Evolutionary conservation across 2,888 invertebrate species (phyloP).

Genomic region (Clusia tigrina): DNA sequence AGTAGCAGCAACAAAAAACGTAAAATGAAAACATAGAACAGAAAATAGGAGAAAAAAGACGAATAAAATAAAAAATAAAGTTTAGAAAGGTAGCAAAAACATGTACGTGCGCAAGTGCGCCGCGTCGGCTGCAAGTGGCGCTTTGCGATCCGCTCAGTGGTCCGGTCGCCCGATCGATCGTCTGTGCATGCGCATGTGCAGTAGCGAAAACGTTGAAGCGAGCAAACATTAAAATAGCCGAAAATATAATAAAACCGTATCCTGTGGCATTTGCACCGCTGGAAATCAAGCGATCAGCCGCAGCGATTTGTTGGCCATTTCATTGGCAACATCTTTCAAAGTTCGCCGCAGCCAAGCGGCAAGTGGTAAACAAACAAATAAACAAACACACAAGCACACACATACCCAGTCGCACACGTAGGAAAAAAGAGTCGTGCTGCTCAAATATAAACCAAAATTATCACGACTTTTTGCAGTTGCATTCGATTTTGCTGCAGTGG

Average conservation of each 20-base stretch:
- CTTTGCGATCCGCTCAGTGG: conserved; percentile 13
- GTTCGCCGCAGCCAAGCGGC: conserved; percentile 16
- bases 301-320: conserved; percentile 25
- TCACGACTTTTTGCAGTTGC: conserved; percentile 48
- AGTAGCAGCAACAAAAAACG: background rate
- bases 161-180: too few species aligned
- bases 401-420: conserved; percentile 4
- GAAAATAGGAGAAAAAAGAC: background rate
- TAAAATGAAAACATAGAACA: too few species aligned
- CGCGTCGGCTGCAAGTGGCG: conserved; percentile 23
- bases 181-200: conserved; percentile 34
- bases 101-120: background rate
- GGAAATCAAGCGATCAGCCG: background rate
- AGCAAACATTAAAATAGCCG: background rate
- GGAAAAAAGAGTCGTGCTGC: conserved; percentile 50
- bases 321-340: conserved; percentile 26
- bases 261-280: conserved; percentile 2
- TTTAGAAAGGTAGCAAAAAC: conserved; percentile 18
- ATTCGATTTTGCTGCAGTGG: conserved; percentile 6
- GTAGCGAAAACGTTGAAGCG: conserved; percentile 36
- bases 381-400: too few species aligned
- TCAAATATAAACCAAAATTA: conserved; percentile 58
- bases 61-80: background rate
- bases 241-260: conserved; percentile 1
- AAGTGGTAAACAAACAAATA: conserved; percentile 2